A percentile compares a stretch with the other conserved stretches of the same genome.
phyloP scores from a whole-genome alignment of 2,113 vertebrate genomes.

The Mormyrus iriodes region DNA sequence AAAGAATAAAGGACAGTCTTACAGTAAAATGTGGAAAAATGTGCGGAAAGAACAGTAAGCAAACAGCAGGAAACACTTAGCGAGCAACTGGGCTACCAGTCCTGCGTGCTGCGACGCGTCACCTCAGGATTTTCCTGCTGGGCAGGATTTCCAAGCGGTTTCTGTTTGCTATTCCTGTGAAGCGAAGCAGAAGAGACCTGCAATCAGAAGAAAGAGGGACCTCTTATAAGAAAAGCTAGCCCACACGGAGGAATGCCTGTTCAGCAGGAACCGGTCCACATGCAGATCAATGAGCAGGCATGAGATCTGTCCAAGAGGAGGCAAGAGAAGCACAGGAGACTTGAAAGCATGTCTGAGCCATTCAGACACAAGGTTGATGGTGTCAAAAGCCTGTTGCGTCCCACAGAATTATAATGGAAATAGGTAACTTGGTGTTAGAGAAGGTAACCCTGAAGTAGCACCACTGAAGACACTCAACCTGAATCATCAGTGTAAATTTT shows the following conservation, averaged over 20 bases:
- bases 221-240: background rate
- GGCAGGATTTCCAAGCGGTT: background rate
- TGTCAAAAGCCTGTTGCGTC: background rate
- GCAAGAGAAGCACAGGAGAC: background rate
- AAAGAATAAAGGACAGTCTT: background rate
- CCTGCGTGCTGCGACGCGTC: background rate
- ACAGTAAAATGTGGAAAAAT: background rate
- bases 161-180: background rate
- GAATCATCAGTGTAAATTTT: background rate
- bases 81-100: background rate
- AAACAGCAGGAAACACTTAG: background rate
- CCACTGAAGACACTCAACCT: background rate
- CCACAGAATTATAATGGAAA: background rate
- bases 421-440: background rate
- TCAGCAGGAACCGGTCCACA: background rate
- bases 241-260: background rate
- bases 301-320: background rate
- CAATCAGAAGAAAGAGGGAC: background rate
- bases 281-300: conserved; percentile 6
- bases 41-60: background rate
- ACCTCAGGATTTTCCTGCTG: conserved; percentile 2
- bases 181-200: background rate
- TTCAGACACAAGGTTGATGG: background rate
- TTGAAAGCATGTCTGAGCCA: background rate
- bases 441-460: background rate